Conservation (phyloP, 2,888 invertebrate species). For the Thereva nobilitata region DNA sequence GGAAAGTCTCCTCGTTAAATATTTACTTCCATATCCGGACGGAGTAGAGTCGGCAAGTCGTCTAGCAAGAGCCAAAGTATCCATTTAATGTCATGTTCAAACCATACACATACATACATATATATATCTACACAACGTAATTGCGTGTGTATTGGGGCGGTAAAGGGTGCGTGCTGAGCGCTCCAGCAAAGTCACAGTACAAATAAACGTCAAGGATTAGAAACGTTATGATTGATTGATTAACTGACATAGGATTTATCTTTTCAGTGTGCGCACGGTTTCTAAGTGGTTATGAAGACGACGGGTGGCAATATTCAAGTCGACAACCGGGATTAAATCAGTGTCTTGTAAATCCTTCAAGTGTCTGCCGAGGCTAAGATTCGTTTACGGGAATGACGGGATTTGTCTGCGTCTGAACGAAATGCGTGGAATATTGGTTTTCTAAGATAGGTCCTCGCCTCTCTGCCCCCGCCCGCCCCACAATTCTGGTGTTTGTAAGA, state of each 20-base stretch:
- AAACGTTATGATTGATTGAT: constrained; percentile 34
- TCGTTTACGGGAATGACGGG: too few relatives aligned
- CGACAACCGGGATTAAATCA: too few relatives aligned
- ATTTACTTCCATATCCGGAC: constrained; percentile 40
- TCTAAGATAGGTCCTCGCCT: too few relatives aligned
- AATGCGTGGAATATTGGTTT: too few relatives aligned
- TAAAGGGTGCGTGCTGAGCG: constrained; percentile 26
- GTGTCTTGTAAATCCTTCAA: too few relatives aligned
- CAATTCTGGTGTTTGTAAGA: too few relatives aligned
- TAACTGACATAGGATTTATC: constrained; percentile 34
- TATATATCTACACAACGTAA: constrained; percentile 23
- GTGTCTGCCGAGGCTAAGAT: too few relatives aligned
- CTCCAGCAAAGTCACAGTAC: constrained; percentile 20
- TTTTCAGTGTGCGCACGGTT: background rate
- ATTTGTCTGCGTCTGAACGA: too few relatives aligned
- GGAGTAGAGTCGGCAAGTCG: constrained; percentile 38
- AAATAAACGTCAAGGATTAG: constrained; percentile 29
- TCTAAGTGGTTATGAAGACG: too few relatives aligned
- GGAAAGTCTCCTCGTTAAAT: constrained; percentile 38
- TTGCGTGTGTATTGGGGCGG: constrained; percentile 12
- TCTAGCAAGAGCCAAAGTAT: constrained; percentile 37
- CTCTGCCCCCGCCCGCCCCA: too few relatives aligned
- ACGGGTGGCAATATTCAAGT: too few relatives aligned
- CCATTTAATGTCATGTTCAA: constrained; percentile 38
- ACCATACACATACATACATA: background rate